phyloP scores from a whole-genome alignment of 2,113 vertebrate species.

The Siniperca knerii region DNA sequence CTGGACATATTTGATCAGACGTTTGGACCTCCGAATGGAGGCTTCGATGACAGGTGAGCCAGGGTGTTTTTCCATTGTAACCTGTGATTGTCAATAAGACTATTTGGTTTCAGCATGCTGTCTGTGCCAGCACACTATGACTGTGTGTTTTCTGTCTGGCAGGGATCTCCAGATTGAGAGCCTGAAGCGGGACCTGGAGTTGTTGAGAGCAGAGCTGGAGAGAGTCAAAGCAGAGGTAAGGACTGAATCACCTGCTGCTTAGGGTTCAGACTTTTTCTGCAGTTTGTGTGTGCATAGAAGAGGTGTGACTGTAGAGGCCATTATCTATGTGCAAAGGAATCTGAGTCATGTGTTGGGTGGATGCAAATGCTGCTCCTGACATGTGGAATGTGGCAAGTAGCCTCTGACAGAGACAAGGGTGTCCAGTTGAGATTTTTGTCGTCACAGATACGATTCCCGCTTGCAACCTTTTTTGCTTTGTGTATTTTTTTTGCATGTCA shows the following conservation, averaged over 20 bases:
- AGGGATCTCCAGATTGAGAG: conserved; percentile 94
- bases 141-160: conserved; percentile 22
- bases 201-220: conserved; percentile 89
- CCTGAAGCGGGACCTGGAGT: conserved; percentile 90
- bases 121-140: conserved; percentile 7
- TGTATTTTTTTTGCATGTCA: not conserved
- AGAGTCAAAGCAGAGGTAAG: conserved; percentile 93
- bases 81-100: not conserved
- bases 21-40: conserved; percentile 92
- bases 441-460: not conserved
- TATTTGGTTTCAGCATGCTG: not conserved
- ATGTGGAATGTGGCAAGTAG: conserved; percentile 76
- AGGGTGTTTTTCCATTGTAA: not conserved
- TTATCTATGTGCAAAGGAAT: conserved; percentile 60
- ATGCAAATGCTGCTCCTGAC: conserved; percentile 54
- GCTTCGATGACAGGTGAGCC: conserved; percentile 90
- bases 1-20: conserved; percentile 93
- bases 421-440: conserved; percentile 6
- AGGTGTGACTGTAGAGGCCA: conserved; percentile 2
- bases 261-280: not conserved
- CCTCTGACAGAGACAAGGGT: conserved; percentile 35
- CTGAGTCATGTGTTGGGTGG: conserved; percentile 66
- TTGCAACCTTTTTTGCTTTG: not conserved
- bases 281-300: not conserved
- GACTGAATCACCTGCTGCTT: conserved; percentile 2